Percentiles rank a stretch among this genome's conserved stretches.
These are phyloP conservation scores for Osmerus mordax DNA, from an alignment of 2,113 vertebrate species.

Conservation along the genomic window DNA sequence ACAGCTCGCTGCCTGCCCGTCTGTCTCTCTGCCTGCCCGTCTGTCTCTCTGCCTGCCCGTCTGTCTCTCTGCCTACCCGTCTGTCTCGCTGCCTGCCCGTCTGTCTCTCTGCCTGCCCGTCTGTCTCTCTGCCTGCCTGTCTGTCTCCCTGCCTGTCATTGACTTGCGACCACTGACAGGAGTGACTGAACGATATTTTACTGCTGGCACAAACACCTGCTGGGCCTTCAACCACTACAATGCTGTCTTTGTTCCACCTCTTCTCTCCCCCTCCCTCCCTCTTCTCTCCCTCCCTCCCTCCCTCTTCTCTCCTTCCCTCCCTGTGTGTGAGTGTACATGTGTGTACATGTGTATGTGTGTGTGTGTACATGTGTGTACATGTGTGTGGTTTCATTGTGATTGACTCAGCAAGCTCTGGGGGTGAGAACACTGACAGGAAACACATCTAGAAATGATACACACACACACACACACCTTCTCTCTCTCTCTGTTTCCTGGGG, in stretches of 20 bases:
- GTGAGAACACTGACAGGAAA: conserved; percentile 12
- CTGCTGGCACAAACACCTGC: conserved; percentile 21
- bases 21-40: too few species aligned
- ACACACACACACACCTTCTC: conserved; percentile 15
- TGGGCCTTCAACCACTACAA: conserved; percentile 30
- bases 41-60: too few species aligned
- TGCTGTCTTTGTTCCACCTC: conserved; percentile 41
- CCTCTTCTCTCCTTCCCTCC: too few species aligned
- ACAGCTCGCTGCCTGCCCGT: too few species aligned
- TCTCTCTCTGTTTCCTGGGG: conserved; percentile 47
- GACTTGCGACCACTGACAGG: too few species aligned
- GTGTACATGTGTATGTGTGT: background rate
- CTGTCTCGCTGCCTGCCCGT: too few species aligned
- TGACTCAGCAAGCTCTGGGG: background rate
- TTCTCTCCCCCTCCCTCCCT: conserved; percentile 18
- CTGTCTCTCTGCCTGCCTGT: too few species aligned
- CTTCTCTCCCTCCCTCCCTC: conserved; percentile 16
- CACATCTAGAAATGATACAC: conserved; percentile 12
- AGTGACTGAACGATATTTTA: background rate
- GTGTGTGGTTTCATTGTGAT: conserved; percentile 16
- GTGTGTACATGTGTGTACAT: background rate
- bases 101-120: too few species aligned
- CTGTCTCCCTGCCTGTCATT: background rate
- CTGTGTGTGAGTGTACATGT: background rate
- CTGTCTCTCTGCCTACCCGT: too few species aligned